Base-by-base conservation (phyloP, 2,888 invertebrate genomes). In the Rhyacophila evoluta region DNA sequence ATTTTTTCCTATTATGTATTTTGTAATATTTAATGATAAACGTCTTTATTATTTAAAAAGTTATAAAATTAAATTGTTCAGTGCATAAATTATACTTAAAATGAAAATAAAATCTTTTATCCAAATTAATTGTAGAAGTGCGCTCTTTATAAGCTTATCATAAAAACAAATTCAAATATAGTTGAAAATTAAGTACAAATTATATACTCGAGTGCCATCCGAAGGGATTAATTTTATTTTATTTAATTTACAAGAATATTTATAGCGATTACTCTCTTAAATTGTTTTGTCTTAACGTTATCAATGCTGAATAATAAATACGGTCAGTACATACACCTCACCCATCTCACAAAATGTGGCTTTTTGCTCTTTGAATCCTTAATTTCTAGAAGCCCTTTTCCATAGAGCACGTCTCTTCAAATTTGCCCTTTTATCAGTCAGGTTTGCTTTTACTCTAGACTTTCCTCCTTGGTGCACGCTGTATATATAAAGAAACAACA, bases 341-440 rank as follows among this genome's bases (percentile, higher is more conserved):
- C 39, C 39, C 28, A 25, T 27, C 39, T 36, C 39, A 36, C 72
- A 27, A 39, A 25, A 36, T 29, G 71, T 67, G 72, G 78, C 41
- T 72, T 67, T 78, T 75, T 68, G 79, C 81, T 81, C 75, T 81
- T 74, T 81, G 79, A 79, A 81, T 79, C 81, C 77, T 29, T 81
- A 79, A 81, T 81, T 81, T 75, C 55, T 55, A 55, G 55, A 55
- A 25, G 19, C 27, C 72, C 75, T 39, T 67, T 67, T 71, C 71
- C 78, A 27, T 28, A 71, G 19, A 39, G 37, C 74, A 73, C 77
- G 81, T 81, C 81, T 41, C 28, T 69, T 79, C 77, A 72, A 79
- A 79, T 81, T 81, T 77, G 41, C 39, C 39, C 67, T 69, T 38
- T 81, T 81, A 81, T 81, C 79, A 76, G 79, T 81, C 78, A 74